Percentiles rank a stretch among this genome's conserved stretches.
Conservation (phyloP, 2,888 invertebrate species). For the Agrotis clavis region DNA sequence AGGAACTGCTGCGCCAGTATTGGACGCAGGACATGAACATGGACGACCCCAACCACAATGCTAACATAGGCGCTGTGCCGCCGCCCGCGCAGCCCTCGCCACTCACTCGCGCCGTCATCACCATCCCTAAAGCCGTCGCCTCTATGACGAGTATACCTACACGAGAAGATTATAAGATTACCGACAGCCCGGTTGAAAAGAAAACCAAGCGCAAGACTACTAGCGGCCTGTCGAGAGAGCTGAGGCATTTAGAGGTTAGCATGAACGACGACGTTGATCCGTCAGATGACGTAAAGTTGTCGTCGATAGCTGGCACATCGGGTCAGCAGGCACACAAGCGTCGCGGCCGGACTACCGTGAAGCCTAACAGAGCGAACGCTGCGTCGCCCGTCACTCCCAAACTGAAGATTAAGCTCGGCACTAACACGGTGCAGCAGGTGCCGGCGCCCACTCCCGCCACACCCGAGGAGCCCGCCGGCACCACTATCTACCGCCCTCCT, state of each 20-base stretch:
- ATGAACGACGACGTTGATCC: constrained; percentile 90
- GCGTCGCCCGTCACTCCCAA: constrained; percentile 91
- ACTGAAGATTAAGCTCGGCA: constrained; percentile 95
- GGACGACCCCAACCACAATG: constrained; percentile 92
- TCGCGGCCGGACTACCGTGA: constrained; percentile 78
- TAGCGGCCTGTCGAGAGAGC: constrained; percentile 91
- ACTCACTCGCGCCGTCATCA: constrained; percentile 93
- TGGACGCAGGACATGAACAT: constrained; percentile 97
- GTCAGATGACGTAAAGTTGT: constrained; percentile 80
- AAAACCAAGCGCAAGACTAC: constrained; percentile 91
- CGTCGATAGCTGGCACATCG: constrained; percentile 71
- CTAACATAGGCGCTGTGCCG: constrained; percentile 84
- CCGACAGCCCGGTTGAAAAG: constrained; percentile 93
- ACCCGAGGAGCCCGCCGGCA: constrained; percentile 26
- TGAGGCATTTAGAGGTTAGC: constrained; percentile 92
- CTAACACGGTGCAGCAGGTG: constrained; percentile 90
- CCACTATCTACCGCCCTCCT: constrained; percentile 92
- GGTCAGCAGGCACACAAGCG: constrained; percentile 76
- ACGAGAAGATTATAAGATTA: constrained; percentile 95
- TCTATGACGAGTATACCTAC: constrained; percentile 97
- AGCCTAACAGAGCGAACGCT: constrained; percentile 72
- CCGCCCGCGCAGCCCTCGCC: constrained; percentile 92
- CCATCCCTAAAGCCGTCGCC: constrained; percentile 97
- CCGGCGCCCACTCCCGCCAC: constrained; percentile 15
- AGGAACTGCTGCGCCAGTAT: constrained; percentile 95